phyloP scores from a whole-genome alignment of 2,113 vertebrate species.

The Poicephalus gulielmi region DNA sequence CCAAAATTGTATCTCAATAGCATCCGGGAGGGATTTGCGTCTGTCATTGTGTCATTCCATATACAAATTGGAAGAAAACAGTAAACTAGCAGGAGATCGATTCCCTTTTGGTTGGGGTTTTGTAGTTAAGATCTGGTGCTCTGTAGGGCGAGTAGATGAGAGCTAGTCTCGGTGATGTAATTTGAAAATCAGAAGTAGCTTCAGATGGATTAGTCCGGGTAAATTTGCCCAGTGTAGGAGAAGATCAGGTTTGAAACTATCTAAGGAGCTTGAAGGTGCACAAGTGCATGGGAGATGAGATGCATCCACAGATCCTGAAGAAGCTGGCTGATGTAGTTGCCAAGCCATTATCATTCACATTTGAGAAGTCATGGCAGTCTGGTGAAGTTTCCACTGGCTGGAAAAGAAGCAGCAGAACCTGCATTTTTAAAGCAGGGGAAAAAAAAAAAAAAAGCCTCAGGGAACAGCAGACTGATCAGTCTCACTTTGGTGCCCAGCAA shows the following conservation, averaged over 20 bases:
- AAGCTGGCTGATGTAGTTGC: neutral
- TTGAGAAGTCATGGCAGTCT: neutral
- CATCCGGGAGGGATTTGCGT: neutral
- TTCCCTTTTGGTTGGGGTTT: fast-evolving
- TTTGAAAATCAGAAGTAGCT: neutral
- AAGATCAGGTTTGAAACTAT: neutral
- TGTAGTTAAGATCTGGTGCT: neutral
- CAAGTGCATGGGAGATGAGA: neutral
- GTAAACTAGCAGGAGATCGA: fast-evolving
- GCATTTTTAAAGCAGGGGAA: neutral
- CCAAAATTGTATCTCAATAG: neutral
- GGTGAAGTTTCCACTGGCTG: neutral
- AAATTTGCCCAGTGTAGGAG: neutral
- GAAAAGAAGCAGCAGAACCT: neutral
- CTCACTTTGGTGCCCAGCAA: neutral
- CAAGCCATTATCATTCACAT: neutral
- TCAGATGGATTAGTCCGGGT: neutral
- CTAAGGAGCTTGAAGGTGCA: neutral
- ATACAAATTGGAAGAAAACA: neutral
- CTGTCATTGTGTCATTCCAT: fast-evolving
- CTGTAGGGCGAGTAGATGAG: neutral
- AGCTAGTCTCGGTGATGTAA: neutral
- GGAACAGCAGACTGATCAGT: neutral
- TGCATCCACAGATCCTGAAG: neutral
- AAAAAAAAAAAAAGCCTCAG: neutral